Evolutionary conservation across 1,140 invertebrate species (phyloP).

Genomic region (Trichonephila inaurata): DNA sequence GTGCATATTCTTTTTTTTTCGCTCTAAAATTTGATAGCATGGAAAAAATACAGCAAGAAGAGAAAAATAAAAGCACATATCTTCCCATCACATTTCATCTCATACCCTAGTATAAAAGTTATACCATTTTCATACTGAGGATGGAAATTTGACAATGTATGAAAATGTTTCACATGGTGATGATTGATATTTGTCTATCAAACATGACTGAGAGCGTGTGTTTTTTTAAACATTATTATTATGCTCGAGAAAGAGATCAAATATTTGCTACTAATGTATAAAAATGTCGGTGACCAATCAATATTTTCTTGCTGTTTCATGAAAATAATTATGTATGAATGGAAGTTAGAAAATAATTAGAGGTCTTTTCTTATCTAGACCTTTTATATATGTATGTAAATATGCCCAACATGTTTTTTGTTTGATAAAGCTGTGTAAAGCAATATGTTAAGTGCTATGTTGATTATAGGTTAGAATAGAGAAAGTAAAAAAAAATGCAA

Average conservation of each 20-base stretch:
- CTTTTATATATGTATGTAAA: background rate
- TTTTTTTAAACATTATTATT: constrained; percentile 6
- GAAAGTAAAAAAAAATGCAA: background rate
- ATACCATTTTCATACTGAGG: background rate
- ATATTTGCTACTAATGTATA: background rate
- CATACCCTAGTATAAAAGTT: constrained; percentile 16
- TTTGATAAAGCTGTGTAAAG: background rate
- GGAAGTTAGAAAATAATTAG: background rate
- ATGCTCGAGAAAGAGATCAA: background rate
- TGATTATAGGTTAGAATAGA: background rate
- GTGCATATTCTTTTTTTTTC: background rate
- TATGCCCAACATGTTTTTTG: background rate
- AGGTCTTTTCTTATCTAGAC: background rate
- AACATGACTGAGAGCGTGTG: background rate
- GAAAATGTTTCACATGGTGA: constrained; percentile 20
- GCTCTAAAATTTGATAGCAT: constrained; percentile 6
- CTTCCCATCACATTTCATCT: constrained; percentile 35
- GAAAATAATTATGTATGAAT: background rate
- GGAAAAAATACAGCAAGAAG: background rate
- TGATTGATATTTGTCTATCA: constrained; percentile 54
- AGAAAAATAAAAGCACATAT: background rate
- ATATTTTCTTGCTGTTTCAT: background rate
- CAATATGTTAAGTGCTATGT: background rate
- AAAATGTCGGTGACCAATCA: background rate
- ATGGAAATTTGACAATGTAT: background rate